Percentiles rank a stretch among this genome's conserved stretches.
These are phyloP conservation scores for Adelognathus sp. DNA, from an alignment of 2,888 invertebrate genomes.

Conservation along the genomic window DNA sequence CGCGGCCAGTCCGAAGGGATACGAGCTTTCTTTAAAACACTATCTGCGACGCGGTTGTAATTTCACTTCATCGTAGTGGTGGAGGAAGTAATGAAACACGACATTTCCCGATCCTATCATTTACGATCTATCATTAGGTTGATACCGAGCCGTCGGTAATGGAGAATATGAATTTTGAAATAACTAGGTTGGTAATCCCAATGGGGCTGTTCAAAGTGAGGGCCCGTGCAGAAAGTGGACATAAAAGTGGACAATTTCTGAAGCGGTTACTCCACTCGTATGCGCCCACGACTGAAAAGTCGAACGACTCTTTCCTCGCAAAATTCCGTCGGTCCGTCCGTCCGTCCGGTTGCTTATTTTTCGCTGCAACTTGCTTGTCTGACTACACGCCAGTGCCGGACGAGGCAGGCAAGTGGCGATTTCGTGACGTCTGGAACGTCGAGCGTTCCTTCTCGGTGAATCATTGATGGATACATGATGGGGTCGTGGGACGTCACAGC, in stretches of 20 bases:
- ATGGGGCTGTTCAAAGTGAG: slow-evolving; percentile 19
- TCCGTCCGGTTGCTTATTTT: background rate
- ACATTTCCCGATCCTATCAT: background rate
- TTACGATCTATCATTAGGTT: background rate
- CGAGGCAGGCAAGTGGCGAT: slow-evolving; percentile 57
- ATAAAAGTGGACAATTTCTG: slow-evolving; percentile 40
- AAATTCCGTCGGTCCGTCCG: background rate
- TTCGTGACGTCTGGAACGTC: slow-evolving; percentile 69
- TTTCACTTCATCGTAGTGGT: background rate
- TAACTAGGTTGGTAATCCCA: slow-evolving; percentile 27
- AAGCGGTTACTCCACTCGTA: slow-evolving; percentile 6
- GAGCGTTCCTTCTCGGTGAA: slow-evolving; percentile 72
- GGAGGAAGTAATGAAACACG: background rate
- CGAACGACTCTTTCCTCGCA: background rate
- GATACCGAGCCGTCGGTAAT: background rate
- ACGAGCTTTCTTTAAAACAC: background rate
- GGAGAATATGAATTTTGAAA: slow-evolving; percentile 43
- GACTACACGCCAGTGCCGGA: slow-evolving; percentile 27
- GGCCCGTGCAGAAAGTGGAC: background rate
- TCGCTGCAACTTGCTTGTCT: slow-evolving; percentile 5
- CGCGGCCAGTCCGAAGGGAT: too few species aligned
- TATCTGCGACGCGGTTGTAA: background rate
- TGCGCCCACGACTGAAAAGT: background rate
- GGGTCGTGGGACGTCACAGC: slow-evolving; percentile 78
- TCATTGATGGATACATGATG: slow-evolving; percentile 78